These are phyloP conservation scores for Drosophila tristis DNA, from an alignment of 1,140 invertebrate genomes.

Conservation along the genomic window DNA sequence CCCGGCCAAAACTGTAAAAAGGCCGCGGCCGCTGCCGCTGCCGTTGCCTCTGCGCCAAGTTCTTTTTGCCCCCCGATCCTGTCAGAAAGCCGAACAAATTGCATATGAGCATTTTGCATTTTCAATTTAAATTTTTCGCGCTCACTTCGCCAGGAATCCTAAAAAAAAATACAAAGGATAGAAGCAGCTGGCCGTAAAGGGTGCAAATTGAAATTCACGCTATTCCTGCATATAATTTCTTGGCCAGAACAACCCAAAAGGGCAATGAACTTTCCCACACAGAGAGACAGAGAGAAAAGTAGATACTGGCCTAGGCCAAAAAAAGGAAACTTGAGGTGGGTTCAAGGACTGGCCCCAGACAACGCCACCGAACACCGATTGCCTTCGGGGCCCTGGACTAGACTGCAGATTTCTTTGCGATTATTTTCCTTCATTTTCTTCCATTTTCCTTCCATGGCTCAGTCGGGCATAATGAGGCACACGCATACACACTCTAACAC, in stretches of 20 bases:
- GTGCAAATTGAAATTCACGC: slow-evolving; percentile 30
- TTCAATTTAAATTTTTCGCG: slow-evolving; percentile 74
- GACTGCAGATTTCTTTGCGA: slow-evolving; percentile 17
- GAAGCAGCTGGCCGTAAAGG: slow-evolving; percentile 21
- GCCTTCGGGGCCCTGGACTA: slow-evolving; percentile 32
- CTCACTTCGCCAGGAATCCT: slow-evolving; percentile 36
- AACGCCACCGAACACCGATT: slow-evolving; percentile 17
- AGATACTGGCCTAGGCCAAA: slow-evolving; percentile 37
- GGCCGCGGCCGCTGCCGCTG: slow-evolving; percentile 35
- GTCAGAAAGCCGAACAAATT: slow-evolving; percentile 63
- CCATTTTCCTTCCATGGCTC: slow-evolving; percentile 10
- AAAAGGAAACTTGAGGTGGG: slow-evolving; percentile 33
- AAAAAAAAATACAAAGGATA: neutral
- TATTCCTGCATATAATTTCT: slow-evolving; percentile 31
- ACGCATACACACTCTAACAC: neutral
- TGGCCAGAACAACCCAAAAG: slow-evolving; percentile 10
- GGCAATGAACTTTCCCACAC: slow-evolving; percentile 15
- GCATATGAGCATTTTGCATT: slow-evolving; percentile 77
- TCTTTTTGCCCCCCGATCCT: neutral
- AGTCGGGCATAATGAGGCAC: slow-evolving; percentile 45
- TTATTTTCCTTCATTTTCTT: slow-evolving; percentile 12
- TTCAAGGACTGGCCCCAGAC: slow-evolving; percentile 45
- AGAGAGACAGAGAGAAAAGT: neutral
- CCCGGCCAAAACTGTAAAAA: slow-evolving; percentile 58
- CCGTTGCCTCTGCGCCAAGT: slow-evolving; percentile 4